These are phyloP conservation scores for Podarcis cretensis DNA, from an alignment of 2,113 vertebrate species.

Conservation along the genomic window DNA sequence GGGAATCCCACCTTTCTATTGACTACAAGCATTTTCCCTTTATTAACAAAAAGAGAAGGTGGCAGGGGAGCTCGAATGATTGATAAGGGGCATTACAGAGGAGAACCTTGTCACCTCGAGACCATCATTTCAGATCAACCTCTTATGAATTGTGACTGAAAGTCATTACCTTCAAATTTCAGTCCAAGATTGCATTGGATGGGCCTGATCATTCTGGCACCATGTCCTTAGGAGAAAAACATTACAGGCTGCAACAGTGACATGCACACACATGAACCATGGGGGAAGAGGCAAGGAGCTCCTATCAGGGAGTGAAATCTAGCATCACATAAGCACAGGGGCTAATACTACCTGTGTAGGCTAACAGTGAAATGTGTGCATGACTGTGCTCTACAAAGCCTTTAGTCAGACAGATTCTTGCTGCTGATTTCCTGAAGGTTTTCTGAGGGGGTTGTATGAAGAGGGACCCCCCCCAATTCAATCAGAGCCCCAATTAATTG, in stretches of 20 bases:
- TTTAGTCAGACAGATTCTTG: no score
- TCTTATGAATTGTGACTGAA: neutral
- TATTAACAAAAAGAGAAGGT: slow-evolving; percentile 32
- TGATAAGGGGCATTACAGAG: slow-evolving; percentile 16
- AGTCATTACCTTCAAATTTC: neutral
- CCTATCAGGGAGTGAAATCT: no score
- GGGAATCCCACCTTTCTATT: slow-evolving; percentile 13
- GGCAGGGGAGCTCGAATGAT: neutral
- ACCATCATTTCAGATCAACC: slow-evolving; percentile 25
- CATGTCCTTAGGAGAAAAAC: neutral
- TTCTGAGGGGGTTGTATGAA: no score
- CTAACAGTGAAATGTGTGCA: no score
- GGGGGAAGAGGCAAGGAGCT: no score
- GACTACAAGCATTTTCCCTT: slow-evolving; percentile 28
- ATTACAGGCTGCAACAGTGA: slow-evolving; percentile 29
- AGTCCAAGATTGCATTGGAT: neutral
- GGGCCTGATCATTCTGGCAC: neutral
- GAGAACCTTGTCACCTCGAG: slow-evolving; percentile 6
- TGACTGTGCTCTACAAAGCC: no score
- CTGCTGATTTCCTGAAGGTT: no score
- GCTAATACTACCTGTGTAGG: no score
- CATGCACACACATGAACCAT: no score
- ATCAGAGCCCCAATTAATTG: no score
- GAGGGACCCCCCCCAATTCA: no score
- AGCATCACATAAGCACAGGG: no score